Evolutionary conservation across 2,113 vertebrate genomes (phyloP).

Genomic region (Nibea albiflora): DNA sequence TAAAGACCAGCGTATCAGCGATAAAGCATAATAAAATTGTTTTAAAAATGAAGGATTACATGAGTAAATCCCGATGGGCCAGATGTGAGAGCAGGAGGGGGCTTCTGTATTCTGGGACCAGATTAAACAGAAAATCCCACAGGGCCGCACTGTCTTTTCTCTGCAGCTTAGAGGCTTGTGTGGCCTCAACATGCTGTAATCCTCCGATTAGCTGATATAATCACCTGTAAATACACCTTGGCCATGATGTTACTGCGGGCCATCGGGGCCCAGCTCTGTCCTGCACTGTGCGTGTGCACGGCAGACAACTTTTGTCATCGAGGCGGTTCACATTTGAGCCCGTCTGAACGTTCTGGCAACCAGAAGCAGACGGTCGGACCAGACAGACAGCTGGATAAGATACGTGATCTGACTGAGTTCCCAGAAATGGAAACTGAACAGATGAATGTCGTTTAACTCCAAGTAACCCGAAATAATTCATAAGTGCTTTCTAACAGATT

Average conservation of each 20-base stretch:
- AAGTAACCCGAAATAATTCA: background rate
- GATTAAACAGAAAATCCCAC: constrained; percentile 83
- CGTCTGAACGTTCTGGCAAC: constrained; percentile 29
- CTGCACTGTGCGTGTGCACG: background rate
- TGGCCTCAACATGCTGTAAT: constrained; percentile 87
- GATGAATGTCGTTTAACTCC: constrained; percentile 20
- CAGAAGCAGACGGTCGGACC: constrained; percentile 23
- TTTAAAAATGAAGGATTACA: constrained; percentile 85
- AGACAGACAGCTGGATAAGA: constrained; percentile 50
- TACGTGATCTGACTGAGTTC: constrained; percentile 47
- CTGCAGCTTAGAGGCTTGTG: constrained; percentile 77
- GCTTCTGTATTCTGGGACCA: constrained; percentile 67
- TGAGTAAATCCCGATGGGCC: constrained; percentile 78
- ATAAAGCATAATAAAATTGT: constrained; percentile 82
- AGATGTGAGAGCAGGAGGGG: constrained; percentile 81
- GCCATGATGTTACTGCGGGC: constrained; percentile 32
- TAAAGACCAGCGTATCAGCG: constrained; percentile 80
- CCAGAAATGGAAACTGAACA: constrained; percentile 43
- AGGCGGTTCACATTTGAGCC: constrained; percentile 22
- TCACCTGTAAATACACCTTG: constrained; percentile 89
- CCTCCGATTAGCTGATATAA: constrained; percentile 90
- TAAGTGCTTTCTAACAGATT: background rate
- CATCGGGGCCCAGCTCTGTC: constrained; percentile 3
- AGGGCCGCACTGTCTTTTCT: constrained; percentile 67
- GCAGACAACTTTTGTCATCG: background rate